These are phyloP conservation scores for Chlorocebus sabaeus DNA, from an alignment of 2,113 vertebrate species.

Conservation along the genomic window DNA sequence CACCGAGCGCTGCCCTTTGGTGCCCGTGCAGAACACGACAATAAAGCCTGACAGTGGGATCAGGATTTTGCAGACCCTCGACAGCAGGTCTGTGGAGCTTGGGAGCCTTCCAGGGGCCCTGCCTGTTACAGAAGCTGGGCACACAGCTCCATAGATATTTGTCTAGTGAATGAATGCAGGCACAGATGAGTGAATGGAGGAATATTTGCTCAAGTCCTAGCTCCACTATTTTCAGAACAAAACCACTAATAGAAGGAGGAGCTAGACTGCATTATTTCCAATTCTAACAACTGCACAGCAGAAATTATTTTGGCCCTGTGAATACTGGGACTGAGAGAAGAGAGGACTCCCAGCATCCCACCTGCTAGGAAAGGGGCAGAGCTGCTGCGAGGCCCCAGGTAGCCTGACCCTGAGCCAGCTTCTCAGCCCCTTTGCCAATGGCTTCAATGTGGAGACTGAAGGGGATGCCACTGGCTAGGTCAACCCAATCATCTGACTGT, in stretches of 20 bases:
- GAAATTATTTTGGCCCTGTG: background rate
- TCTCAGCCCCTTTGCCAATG: background rate
- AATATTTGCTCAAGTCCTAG: background rate
- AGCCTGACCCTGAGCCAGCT: background rate
- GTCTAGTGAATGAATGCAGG: background rate
- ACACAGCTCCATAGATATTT: rapidly evolving
- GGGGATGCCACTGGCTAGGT: rapidly evolving
- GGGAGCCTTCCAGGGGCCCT: rapidly evolving
- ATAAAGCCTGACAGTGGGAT: background rate
- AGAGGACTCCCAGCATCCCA: background rate
- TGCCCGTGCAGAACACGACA: background rate
- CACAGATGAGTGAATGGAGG: background rate
- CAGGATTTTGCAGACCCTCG: background rate
- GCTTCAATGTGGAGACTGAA: background rate
- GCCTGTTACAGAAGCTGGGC: background rate
- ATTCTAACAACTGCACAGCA: background rate
- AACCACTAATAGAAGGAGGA: background rate
- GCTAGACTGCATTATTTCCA: background rate
- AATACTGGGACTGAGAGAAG: background rate
- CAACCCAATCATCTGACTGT: background rate
- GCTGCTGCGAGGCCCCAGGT: background rate
- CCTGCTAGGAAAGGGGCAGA: no score
- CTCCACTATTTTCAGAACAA: background rate
- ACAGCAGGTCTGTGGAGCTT: rapidly evolving
- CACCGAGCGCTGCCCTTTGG: background rate